Evolutionary conservation across 2,888 invertebrate genomes (phyloP).

Genomic region (Thalpophila matura): DNA sequence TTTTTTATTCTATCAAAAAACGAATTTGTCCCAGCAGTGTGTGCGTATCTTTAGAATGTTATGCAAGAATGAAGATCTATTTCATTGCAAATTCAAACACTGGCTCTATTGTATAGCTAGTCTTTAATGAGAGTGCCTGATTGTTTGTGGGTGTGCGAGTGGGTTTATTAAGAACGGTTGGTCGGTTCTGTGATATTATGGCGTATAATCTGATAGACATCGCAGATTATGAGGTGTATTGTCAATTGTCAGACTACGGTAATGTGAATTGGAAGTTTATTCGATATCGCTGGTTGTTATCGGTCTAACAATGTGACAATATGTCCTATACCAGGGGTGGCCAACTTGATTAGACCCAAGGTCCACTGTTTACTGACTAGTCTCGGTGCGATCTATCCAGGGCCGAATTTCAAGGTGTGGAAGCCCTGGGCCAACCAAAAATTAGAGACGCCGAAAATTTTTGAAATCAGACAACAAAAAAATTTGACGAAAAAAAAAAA

Average conservation of each 20-base stretch:
- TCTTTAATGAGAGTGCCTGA: slow-evolving; percentile 52
- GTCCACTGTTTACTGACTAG: too few species aligned
- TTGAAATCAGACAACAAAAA: too few species aligned
- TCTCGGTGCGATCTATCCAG: too few species aligned
- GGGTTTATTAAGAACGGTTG: slow-evolving; percentile 42
- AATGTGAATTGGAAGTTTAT: background rate
- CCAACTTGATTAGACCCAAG: too few species aligned
- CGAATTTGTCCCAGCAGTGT: slow-evolving; percentile 6
- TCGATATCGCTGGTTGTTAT: background rate
- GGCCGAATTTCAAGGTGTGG: too few species aligned
- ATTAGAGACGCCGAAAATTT: too few species aligned
- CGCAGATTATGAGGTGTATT: background rate
- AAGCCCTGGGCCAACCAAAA: too few species aligned
- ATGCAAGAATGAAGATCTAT: slow-evolving; percentile 67
- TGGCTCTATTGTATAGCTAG: slow-evolving; percentile 52
- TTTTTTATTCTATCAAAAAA: too few species aligned
- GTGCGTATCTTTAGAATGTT: slow-evolving; percentile 33
- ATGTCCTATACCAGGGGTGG: background rate
- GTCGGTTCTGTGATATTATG: slow-evolving; percentile 41
- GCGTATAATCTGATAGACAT: slow-evolving; percentile 9
- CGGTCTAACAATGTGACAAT: background rate
- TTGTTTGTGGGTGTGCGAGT: slow-evolving; percentile 49
- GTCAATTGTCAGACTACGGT: background rate
- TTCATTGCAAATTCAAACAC: slow-evolving; percentile 50
- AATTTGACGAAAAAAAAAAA: too few species aligned